Evolutionary conservation across 2,888 invertebrate species (phyloP), one percentile per base, ranked within the genome.

Genomic region (Cantharis lateralis): DNA sequence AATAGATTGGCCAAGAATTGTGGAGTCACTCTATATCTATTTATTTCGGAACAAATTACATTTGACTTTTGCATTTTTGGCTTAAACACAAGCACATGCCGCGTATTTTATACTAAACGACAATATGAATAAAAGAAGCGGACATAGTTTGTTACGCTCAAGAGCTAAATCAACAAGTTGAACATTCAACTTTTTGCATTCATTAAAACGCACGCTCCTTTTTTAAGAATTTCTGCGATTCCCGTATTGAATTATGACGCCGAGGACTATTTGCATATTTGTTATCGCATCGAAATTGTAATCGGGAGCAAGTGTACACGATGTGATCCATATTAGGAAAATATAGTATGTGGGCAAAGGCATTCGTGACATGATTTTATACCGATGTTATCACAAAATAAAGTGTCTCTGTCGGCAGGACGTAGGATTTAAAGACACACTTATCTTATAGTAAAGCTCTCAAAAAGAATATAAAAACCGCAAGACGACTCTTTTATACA

Each of bases 1-100:
- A 80, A 80, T 79, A 79, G 79, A 81, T 68, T 68, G 48, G 77
- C 69, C 72, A 75, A 77, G 79, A 80, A 80, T 75, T 73, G 80
- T 76, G 78, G 24, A 79, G 79, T 78, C 78, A 80, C 75, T 75
- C 75, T 62, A 75, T 76, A 77, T 71, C 80, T 80, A 79, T 80
- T 81, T 73, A 75, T 70, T 69, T 15, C 24, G 63, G 71, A 77
- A 79, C 75, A 77, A 75, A 79, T 77, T 75, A 68, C 72, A 70
- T 71, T 61, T 74, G 77, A 74, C 77, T 72, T 72, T 48, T 48
- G 66, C 16, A 66, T 72, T 72, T 24, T 70, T 61, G 70, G 20
- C 62, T 70, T 66, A 74, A 74, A 15, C 62, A 48, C 66, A 48
- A 62, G 71, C 72, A 66, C 72, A 72, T 72, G 66, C 72, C 26